Conservation (phyloP, 1,140 invertebrate species). For the Ostrea edulis region DNA sequence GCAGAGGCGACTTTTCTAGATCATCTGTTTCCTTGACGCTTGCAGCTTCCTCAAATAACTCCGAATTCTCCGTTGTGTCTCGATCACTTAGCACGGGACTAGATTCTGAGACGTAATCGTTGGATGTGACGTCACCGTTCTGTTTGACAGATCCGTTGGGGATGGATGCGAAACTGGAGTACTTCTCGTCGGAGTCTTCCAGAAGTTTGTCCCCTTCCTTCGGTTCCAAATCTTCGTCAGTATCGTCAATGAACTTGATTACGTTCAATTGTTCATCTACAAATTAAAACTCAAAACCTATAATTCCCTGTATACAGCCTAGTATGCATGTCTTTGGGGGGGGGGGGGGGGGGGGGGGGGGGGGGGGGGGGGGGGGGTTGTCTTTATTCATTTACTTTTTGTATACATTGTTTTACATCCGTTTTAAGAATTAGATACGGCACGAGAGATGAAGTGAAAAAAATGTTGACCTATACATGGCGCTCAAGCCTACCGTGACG, state of each 20-base stretch:
- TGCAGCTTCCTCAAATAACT: not conserved
- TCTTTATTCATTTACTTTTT: too few relatives aligned
- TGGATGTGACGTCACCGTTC: constrained; percentile 24
- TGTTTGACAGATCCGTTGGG: constrained; percentile 17
- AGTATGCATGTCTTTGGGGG: too few relatives aligned
- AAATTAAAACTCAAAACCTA: not conserved
- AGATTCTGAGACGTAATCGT: constrained; percentile 33
- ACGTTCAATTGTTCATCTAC: not conserved
- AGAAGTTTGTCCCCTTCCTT: constrained; percentile 16
- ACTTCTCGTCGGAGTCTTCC: constrained; percentile 15
- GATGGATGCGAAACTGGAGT: constrained; percentile 20
- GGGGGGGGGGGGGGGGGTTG: too few relatives aligned
- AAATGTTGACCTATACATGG: too few relatives aligned
- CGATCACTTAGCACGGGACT: not conserved
- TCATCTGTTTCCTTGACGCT: not conserved
- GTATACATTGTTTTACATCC: too few relatives aligned
- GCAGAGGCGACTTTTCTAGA: not conserved
- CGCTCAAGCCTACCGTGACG: too few relatives aligned
- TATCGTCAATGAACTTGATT: constrained; percentile 20
- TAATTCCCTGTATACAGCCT: too few relatives aligned
- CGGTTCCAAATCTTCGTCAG: not conserved
- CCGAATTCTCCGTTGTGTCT: not conserved
- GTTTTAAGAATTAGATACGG: too few relatives aligned
- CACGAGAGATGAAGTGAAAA: too few relatives aligned
- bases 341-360: too few relatives aligned